Evolutionary conservation across 2,797 vertebrate genomes (phyloP).

Genomic region (Poecilia picta): DNA sequence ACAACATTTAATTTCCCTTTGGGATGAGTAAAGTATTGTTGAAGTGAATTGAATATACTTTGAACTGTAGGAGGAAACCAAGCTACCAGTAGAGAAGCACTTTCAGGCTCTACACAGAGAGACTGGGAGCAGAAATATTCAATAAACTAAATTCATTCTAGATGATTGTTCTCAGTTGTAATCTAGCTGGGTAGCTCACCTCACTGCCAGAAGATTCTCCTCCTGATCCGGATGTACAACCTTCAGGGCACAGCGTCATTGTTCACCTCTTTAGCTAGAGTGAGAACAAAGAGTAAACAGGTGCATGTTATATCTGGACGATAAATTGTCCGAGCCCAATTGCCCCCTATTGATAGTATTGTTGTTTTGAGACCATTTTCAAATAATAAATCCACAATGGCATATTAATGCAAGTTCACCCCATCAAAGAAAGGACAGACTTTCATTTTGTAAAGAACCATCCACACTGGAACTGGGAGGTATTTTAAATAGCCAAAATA

Average conservation of each 20-base stretch:
- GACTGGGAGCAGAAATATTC: background rate
- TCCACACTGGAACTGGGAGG: no score
- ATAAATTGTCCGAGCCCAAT: no score
- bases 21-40: background rate
- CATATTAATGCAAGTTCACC: no score
- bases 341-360: no score
- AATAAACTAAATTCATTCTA: background rate
- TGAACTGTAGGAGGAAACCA: background rate
- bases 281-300: slow-evolving; percentile 13
- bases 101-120: background rate
- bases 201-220: slow-evolving; percentile 66
- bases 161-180: background rate
- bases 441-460: no score
- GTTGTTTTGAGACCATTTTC: no score
- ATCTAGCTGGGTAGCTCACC: slow-evolving; percentile 44
- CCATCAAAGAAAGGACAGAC: no score
- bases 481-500: no score
- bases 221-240: slow-evolving; percentile 74
- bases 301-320: background rate
- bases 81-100: no score
- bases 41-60: background rate
- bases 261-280: slow-evolving; percentile 44
- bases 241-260: slow-evolving; percentile 89
- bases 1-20: no score
- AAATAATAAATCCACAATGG: no score